Percentiles rank a stretch among this genome's conserved stretches.
Conservation (phyloP, 2,888 invertebrate species). For the Eretmocerus hayati region DNA sequence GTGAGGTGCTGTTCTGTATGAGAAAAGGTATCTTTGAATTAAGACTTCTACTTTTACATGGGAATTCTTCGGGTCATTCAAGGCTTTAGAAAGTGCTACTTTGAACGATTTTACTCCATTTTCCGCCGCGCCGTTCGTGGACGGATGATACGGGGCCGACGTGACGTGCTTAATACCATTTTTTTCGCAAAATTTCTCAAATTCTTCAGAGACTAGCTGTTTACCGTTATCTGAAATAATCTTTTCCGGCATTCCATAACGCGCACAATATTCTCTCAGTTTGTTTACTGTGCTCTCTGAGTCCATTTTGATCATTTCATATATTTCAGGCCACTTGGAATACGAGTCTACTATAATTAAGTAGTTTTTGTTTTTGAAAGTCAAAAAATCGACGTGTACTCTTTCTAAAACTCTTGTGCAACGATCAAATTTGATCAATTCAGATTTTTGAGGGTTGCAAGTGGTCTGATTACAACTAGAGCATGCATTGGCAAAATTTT, state of each 20-base stretch:
- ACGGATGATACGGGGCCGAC: conserved; percentile 7
- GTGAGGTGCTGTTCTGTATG: conserved; percentile 17
- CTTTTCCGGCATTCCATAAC: conserved; percentile 16
- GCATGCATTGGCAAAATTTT: conserved; percentile 12
- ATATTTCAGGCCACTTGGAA: conserved; percentile 43
- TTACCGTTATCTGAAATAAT: conserved; percentile 16
- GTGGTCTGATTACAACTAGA: conserved; percentile 13
- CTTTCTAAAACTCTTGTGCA: conserved; percentile 13
- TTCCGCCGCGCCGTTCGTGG: background rate
- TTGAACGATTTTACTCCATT: background rate
- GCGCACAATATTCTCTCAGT: conserved; percentile 16
- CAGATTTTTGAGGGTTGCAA: conserved; percentile 15
- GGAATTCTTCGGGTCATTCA: background rate
- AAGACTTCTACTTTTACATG: background rate
- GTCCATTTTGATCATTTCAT: conserved; percentile 14
- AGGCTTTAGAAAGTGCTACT: background rate
- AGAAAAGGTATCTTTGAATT: conserved; percentile 6
- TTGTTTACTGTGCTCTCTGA: conserved; percentile 11
- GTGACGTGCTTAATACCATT: conserved; percentile 11
- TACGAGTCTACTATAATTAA: conserved; percentile 12
- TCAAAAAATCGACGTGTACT: conserved; percentile 1
- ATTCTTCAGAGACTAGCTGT: conserved; percentile 9
- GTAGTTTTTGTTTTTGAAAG: background rate
- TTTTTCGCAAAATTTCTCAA: conserved; percentile 6
- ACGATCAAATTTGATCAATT: conserved; percentile 16